Evolutionary conservation across 2,888 invertebrate genomes (phyloP).

Genomic region (Octonoba sinensis): DNA sequence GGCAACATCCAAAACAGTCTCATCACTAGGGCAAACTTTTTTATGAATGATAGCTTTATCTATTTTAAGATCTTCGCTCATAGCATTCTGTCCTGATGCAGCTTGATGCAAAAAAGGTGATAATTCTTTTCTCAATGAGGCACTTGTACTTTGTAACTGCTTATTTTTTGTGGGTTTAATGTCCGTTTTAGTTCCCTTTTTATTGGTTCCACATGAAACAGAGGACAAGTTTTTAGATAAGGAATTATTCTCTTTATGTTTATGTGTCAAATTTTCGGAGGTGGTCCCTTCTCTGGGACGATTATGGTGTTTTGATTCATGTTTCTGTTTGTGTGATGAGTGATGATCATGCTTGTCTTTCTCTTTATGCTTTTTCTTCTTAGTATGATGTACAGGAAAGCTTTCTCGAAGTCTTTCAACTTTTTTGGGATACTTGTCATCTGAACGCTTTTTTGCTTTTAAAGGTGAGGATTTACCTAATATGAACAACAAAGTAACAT

Average conservation of each 20-base stretch:
- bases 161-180: conserved; percentile 28
- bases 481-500: conserved; percentile 10
- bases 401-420: conserved; percentile 39
- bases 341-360: conserved; percentile 48
- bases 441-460: conserved; percentile 23
- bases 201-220: conserved; percentile 20
- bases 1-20: too few species aligned
- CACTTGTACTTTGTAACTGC: conserved; percentile 43
- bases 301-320: conserved; percentile 48
- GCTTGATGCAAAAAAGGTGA: too few species aligned
- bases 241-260: conserved; percentile 46
- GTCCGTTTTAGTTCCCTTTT: conserved; percentile 17
- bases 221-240: conserved; percentile 24
- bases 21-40: too few species aligned
- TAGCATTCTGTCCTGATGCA: too few species aligned
- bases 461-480: conserved; percentile 26
- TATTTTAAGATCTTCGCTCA: too few species aligned
- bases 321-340: conserved; percentile 41
- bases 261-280: conserved; percentile 26
- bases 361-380: conserved; percentile 63
- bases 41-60: too few species aligned
- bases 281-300: conserved; percentile 24
- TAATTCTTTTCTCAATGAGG: conserved; percentile 12
- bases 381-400: conserved; percentile 53
- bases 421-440: conserved; percentile 36